A percentile compares a stretch with the other conserved stretches of the same genome.
phyloP scores from a whole-genome alignment of 2,797 vertebrate genomes.

The Centropyge bicolor region DNA sequence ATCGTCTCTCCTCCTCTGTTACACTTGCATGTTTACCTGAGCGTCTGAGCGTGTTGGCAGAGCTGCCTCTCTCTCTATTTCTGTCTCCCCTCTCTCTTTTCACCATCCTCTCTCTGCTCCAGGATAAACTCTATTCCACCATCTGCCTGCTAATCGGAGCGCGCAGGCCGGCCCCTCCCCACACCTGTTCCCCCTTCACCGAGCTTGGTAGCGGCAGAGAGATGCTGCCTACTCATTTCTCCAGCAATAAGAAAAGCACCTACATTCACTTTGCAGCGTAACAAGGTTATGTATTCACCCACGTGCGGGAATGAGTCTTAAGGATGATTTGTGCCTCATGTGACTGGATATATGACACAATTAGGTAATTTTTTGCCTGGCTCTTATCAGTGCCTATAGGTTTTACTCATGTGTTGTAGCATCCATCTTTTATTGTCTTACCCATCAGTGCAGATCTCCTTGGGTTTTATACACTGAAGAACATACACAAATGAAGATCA shows the following conservation, averaged over 20 bases:
- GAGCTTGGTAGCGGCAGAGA: conserved; percentile 22
- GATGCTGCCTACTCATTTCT: conserved; percentile 47
- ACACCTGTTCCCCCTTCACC: conserved; percentile 35
- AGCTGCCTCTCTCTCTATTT: conserved; percentile 5
- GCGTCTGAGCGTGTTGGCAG: conserved; percentile 14
- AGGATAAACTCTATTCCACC: conserved; percentile 42
- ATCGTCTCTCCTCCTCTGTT: conserved; percentile 13
- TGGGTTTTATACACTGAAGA: conserved; percentile 14
- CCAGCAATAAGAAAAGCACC: conserved; percentile 43
- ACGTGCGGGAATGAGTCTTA: conserved; percentile 2
- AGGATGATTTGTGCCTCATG: conserved; percentile 19
- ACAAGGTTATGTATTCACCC: conserved; percentile 40
- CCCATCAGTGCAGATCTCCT: conserved; percentile 6
- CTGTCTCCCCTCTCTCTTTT: conserved; percentile 13
- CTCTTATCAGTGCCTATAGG: neutral
- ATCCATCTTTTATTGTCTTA: neutral
- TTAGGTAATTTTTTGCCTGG: neutral
- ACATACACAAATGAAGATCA: conserved; percentile 19
- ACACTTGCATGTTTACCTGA: conserved; percentile 15
- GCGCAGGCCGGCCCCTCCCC: conserved; percentile 34
- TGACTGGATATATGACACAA: conserved; percentile 15
- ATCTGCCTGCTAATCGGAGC: conserved; percentile 66
- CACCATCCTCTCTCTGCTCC: conserved; percentile 12
- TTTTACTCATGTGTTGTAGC: conserved; percentile 6
- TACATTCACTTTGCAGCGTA: conserved; percentile 35